Base-by-base conservation (phyloP, 2,113 vertebrate species). In the Hemiprocne comata region DNA sequence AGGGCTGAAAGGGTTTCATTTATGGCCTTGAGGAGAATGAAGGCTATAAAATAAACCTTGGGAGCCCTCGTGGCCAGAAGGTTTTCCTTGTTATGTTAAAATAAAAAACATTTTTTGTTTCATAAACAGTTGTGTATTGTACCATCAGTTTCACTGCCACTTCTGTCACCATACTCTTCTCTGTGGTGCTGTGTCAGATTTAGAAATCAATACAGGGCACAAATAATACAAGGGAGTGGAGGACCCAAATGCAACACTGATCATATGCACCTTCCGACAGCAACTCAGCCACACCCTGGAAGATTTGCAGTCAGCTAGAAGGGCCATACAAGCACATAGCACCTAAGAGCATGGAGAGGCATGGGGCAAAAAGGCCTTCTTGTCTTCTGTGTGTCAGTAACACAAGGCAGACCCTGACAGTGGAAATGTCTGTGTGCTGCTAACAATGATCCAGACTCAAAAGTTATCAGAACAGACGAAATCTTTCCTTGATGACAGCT, bases 1-100 rank as follows among this genome's bases (percentile, higher is more conserved):
- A 98, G 98, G 98, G 97, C 98, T 98, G 98, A 98, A 97, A 98
- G 97, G 97, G 93, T 98, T 98, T 98, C 98, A 97, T 98, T 98
- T 98, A 98, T 97, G 97, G 98, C 80, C 95, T 93, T 54, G 29
- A 97, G 97, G 97, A 98, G 95, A 97, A 91, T 53, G 96, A 98
- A 98, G 78, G 97, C 94, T 97, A 85, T 98, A 97, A 97, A 97
- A 95, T 76, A 97, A 97, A 93, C 67, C 95, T 96, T 38, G 7
- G 91, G 81, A 96, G 62, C 55, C 67, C 88, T 34, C n/a, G 26
- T 92, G 90, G 97, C 87, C 92, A 94, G 62, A 66, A 83, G 54
- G 60, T 61, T 85, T 89, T 42, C 44, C 57, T 81, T 71, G 87
- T 42, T 81, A 82, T 16, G 23, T 46, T 93, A 92, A 94, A 96